phyloP scores from a whole-genome alignment of 2,113 vertebrate species.

The Oenanthe oenanthe region DNA sequence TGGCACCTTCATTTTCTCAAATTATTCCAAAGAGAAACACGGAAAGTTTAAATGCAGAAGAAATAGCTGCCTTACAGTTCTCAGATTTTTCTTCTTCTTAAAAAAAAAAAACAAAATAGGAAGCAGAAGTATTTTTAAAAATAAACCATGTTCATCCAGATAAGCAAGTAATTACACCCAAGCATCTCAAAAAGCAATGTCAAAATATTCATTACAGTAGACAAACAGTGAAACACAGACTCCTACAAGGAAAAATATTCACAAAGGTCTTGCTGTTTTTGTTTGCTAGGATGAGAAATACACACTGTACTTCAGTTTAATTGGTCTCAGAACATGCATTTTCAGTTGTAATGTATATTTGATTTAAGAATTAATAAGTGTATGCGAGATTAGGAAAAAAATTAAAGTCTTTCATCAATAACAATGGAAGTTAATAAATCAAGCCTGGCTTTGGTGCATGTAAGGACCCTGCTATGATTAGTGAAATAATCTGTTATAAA shows the following conservation, averaged over 20 bases:
- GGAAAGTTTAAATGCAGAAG: neutral
- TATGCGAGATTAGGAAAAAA: neutral
- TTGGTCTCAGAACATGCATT: constrained; percentile 39
- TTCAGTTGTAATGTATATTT: neutral
- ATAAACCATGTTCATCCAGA: neutral
- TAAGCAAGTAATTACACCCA: neutral
- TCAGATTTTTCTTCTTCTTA: neutral
- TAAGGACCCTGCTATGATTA: neutral
- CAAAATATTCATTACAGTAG: neutral
- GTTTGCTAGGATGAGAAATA: neutral
- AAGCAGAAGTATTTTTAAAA: neutral
- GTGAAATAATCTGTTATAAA: neutral
- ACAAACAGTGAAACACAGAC: neutral
- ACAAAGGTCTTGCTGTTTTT: neutral
- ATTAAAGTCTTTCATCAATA: constrained; percentile 47
- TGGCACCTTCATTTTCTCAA: neutral
- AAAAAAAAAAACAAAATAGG: neutral
- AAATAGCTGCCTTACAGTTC: neutral
- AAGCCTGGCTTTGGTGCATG: neutral
- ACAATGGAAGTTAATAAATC: neutral
- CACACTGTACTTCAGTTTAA: neutral
- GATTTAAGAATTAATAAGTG: constrained; percentile 61
- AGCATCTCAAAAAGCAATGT: neutral
- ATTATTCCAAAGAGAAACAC: neutral
- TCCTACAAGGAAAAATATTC: constrained; percentile 2